A percentile compares a stretch with the other conserved stretches of the same genome.
Conservation (phyloP, 2,888 invertebrate genomes). For the Microplitis manilae region DNA sequence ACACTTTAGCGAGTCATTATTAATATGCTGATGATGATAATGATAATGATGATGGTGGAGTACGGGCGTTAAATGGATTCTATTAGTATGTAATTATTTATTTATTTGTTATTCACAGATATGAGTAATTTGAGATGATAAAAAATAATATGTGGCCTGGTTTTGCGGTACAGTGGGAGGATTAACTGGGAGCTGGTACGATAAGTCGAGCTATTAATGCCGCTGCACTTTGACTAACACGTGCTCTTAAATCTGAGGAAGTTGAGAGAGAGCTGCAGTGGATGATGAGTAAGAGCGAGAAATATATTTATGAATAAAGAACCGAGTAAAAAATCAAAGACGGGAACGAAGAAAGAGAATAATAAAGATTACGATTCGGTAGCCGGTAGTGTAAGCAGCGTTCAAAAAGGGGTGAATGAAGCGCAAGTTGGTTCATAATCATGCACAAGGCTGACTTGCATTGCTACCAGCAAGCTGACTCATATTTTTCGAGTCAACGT, state of each 20-base stretch:
- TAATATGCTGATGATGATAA: neutral
- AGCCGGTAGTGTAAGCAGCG: neutral
- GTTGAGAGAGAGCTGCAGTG: neutral
- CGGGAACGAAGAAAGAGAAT: neutral
- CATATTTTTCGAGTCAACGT: constrained; percentile 22
- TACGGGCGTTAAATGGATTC: neutral
- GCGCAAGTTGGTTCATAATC: constrained; percentile 35
- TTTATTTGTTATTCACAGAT: constrained; percentile 7
- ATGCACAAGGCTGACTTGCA: constrained; percentile 9
- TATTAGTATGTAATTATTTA: constrained; percentile 1
- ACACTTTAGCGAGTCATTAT: neutral
- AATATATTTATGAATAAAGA: neutral
- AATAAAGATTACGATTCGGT: constrained; percentile 2
- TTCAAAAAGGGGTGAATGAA: constrained; percentile 39
- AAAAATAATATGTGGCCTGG: constrained; percentile 10
- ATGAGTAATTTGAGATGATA: neutral
- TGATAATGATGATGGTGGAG: neutral
- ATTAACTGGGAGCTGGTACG: constrained; percentile 6
- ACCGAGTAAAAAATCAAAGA: too few relatives aligned
- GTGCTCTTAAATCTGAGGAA: constrained; percentile 23
- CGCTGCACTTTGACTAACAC: constrained; percentile 27
- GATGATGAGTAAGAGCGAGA: neutral
- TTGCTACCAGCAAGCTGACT: constrained; percentile 22
- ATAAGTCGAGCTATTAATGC: constrained; percentile 22
- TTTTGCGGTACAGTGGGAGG: constrained; percentile 18